Conservation (phyloP, 2,797 vertebrate species). For the Hapalemur alaotrensis region DNA sequence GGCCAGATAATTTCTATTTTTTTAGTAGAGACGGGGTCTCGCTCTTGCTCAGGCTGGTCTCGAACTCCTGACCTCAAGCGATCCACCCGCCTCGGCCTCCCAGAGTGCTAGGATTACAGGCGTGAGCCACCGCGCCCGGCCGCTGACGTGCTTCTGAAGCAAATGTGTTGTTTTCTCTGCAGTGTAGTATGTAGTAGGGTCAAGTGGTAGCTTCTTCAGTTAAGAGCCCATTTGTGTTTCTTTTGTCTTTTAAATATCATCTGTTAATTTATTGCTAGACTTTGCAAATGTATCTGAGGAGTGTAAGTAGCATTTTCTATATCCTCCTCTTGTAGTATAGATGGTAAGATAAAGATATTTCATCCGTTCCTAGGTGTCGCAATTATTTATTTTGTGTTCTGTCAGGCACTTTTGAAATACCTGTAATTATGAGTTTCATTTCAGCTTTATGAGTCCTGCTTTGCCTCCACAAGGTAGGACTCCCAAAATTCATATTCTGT, state of each 20-base stretch:
- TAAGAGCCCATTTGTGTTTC: not conserved
- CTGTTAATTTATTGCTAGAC: not conserved
- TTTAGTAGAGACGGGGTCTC: no score
- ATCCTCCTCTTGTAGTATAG: not conserved
- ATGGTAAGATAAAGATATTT: not conserved
- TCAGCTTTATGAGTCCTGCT: not conserved
- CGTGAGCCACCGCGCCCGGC: no score
- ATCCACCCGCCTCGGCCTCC: no score
- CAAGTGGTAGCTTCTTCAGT: not conserved
- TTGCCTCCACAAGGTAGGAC: not conserved
- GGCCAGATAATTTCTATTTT: no score
- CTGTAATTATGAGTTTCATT: not conserved
- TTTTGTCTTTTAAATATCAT: not conserved
- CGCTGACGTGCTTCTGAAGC: constrained; percentile 26
- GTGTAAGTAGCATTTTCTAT: not conserved
- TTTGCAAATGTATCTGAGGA: not conserved
- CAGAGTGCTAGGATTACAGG: no score
- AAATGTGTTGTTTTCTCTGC: not conserved
- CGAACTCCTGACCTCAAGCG: no score
- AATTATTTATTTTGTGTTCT: not conserved
- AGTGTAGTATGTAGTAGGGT: not conserved
- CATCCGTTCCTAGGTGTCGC: not conserved
- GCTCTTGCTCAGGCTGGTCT: no score
- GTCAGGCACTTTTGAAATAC: not conserved
- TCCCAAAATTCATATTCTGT: not conserved